Conservation (phyloP, 2,797 vertebrate species). For the Helostoma temminkii region DNA sequence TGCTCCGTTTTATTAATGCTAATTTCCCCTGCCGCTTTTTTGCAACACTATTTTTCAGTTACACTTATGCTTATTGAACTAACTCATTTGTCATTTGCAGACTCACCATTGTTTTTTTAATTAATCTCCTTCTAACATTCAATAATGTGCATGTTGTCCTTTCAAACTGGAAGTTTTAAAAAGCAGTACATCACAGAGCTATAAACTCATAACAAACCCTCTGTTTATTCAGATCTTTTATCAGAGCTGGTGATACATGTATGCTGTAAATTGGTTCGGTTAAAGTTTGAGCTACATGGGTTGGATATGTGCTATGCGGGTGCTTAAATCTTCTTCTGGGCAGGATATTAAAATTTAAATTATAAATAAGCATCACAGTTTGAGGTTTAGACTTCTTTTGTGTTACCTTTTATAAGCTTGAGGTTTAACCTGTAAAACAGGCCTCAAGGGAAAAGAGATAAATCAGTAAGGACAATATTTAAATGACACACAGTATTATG, state of each 20-base stretch:
- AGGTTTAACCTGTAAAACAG: neutral
- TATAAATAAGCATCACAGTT: neutral
- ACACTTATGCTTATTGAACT: neutral
- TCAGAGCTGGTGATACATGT: neutral
- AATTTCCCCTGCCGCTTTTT: neutral
- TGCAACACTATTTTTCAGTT: too few species aligned
- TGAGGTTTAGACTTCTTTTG: neutral
- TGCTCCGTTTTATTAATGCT: neutral
- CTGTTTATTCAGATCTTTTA: neutral
- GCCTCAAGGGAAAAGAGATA: too few species aligned
- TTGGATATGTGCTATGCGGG: neutral
- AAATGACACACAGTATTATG: too few species aligned
- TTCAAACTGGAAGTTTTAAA: neutral
- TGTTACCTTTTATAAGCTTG: constrained; percentile 1
- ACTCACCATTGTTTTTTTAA: neutral
- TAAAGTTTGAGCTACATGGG: neutral
- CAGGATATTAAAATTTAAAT: constrained; percentile 12
- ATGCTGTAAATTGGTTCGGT: neutral
- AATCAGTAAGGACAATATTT: too few species aligned
- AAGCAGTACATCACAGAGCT: neutral
- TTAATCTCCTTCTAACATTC: neutral
- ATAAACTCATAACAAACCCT: too few species aligned
- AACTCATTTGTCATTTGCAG: too few species aligned
- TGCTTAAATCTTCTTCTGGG: constrained; percentile 7
- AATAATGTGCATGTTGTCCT: neutral